A percentile compares a stretch with the other conserved stretches of the same genome.
Evolutionary conservation across 2,113 vertebrate species (phyloP).

Genomic region (Platysternon megacephalum): DNA sequence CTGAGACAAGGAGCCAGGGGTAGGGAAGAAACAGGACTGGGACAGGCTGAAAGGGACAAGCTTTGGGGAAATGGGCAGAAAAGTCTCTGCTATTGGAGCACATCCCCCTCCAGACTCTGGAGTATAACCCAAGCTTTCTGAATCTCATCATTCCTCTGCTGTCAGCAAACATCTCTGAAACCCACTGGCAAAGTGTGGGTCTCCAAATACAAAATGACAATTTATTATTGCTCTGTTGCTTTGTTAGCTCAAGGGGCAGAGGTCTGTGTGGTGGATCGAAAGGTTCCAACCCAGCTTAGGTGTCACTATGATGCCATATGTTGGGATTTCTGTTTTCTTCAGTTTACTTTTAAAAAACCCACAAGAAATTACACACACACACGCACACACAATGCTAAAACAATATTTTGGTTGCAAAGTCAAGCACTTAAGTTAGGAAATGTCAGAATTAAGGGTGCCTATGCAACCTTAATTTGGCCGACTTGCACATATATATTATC

Average conservation of each 20-base stretch:
- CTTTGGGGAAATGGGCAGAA: no score
- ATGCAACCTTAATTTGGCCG: background rate
- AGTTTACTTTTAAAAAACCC: background rate
- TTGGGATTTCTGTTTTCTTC: background rate
- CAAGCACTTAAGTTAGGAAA: background rate
- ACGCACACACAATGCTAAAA: background rate
- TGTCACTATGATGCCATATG: background rate
- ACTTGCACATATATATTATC: background rate
- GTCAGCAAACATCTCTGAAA: no score
- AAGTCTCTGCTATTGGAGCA: no score
- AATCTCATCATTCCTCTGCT: no score
- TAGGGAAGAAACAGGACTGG: no score
- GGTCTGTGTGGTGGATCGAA: background rate
- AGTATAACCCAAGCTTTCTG: no score
- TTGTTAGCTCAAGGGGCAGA: background rate
- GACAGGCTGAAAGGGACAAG: no score
- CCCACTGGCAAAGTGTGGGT: no score
- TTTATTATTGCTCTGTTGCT: background rate
- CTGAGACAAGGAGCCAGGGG: no score
- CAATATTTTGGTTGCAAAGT: background rate
- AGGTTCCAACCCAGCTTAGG: background rate
- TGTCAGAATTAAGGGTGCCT: background rate
- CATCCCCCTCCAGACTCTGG: no score
- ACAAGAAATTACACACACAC: background rate
- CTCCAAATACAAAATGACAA: background rate